Percentiles rank a stretch among this genome's conserved stretches.
Evolutionary conservation across 30 jellyfish, hydroid and myxozoan genomes (phyloP).

Genomic region (Pseudorhiza aurosa): DNA sequence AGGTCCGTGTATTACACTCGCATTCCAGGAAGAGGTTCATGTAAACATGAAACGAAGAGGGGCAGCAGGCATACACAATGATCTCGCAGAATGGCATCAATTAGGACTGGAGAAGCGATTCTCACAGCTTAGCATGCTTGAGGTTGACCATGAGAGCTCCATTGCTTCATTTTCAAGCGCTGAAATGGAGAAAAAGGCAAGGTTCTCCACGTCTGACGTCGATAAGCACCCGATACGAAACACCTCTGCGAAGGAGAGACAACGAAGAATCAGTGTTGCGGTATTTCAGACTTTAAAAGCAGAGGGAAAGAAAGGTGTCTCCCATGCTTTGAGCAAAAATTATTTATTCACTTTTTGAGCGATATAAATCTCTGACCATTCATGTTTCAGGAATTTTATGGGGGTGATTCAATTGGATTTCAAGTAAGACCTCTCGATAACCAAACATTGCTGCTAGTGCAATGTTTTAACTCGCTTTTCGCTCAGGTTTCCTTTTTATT

Average conservation of each 20-base stretch:
- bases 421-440: no score
- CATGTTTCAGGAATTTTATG: no score
- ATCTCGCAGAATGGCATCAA: neutral
- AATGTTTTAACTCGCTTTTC: no score
- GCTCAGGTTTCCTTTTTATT: no score
- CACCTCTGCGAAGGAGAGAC: slow-evolving; percentile 48
- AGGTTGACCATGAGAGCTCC: slow-evolving; percentile 2
- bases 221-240: neutral
- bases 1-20: no score
- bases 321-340: no score
- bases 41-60: slow-evolving; percentile 15
- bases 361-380: no score
- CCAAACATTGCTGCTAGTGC: no score
- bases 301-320: slow-evolving; percentile 65
- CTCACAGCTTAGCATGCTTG: slow-evolving; percentile 11
- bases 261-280: slow-evolving; percentile 55
- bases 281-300: slow-evolving; percentile 41
- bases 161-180: slow-evolving; percentile 42
- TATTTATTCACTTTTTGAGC: no score
- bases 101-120: neutral
- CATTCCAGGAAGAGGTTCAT: no score
- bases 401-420: no score
- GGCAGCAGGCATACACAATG: slow-evolving; percentile 33
- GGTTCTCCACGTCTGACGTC: slow-evolving; percentile 3
- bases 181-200: neutral